Percentiles rank a stretch among this genome's conserved stretches.
Evolutionary conservation across 2,797 vertebrate species (phyloP).

Genomic region (Columba guinea): DNA sequence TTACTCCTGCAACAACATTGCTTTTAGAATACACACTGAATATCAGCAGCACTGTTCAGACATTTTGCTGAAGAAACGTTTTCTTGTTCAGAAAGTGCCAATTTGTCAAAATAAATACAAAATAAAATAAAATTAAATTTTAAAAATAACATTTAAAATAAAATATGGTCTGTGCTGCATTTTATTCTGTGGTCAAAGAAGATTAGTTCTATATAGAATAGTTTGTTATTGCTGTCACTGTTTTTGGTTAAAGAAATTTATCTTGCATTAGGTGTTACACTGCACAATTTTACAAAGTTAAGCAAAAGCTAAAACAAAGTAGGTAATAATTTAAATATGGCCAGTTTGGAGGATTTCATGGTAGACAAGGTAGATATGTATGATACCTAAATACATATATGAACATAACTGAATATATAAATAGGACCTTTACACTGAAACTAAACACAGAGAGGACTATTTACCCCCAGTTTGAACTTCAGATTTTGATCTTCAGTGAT

Average conservation of each 20-base stretch:
- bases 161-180: not conserved
- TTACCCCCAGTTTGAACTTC: not conserved
- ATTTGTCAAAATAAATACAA: not conserved
- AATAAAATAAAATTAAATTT: too few relatives aligned
- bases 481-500: not conserved
- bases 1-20: not conserved
- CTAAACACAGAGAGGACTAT: not conserved
- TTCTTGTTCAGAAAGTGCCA: not conserved
- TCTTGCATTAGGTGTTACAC: not conserved
- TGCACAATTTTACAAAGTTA: not conserved
- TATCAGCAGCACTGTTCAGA: not conserved
- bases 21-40: not conserved
- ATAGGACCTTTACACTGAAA: not conserved
- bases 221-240: not conserved
- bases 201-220: not conserved
- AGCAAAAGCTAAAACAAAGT: not conserved
- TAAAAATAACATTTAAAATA: not conserved
- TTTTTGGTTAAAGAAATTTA: not conserved
- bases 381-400: not conserved
- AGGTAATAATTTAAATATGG: not conserved
- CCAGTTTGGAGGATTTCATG: not conserved
- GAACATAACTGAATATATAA: not conserved
- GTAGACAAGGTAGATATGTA: not conserved
- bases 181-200: not conserved
- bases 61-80: not conserved